Evolutionary conservation across 2,113 vertebrate genomes (phyloP).

Genomic region (Eudyptes chrysolophus): DNA sequence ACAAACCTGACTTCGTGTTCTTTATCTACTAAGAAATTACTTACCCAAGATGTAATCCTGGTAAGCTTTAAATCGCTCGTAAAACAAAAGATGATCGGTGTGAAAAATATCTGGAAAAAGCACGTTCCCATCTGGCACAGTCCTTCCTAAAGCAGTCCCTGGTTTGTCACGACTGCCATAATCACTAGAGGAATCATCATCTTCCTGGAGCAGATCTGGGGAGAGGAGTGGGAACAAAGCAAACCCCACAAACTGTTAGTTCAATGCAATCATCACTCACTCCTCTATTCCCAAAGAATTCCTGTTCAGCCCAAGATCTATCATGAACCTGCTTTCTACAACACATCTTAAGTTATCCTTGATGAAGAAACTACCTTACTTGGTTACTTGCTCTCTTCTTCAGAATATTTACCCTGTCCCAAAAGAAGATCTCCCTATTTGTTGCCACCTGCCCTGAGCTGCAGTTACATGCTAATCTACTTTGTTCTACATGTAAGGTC

Average conservation of each 20-base stretch:
- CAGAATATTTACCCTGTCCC: not conserved
- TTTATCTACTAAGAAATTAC: not conserved
- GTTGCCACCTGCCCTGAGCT: not conserved
- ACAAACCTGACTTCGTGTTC: not conserved
- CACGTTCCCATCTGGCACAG: conserved; percentile 57
- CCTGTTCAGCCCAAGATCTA: not conserved
- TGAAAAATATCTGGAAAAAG: conserved; percentile 85
- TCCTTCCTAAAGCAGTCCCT: conserved; percentile 73
- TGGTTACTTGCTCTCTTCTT: not conserved
- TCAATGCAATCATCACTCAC: not conserved
- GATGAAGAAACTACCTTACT: not conserved
- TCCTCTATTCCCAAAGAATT: not conserved
- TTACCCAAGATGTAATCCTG: conserved; percentile 95
- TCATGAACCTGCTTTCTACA: not conserved
- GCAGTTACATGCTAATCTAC: not conserved
- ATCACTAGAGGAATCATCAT: conserved; percentile 77
- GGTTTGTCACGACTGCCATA: conserved; percentile 63
- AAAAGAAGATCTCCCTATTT: not conserved
- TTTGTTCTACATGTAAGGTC: not conserved
- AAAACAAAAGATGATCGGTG: conserved; percentile 87
- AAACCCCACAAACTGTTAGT: not conserved
- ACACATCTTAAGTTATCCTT: too few species aligned
- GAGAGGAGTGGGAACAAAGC: not conserved
- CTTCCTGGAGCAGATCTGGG: conserved; percentile 69
- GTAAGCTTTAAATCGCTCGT: conserved; percentile 90